These are phyloP conservation scores for Xenopus laevis DNA, from an alignment of 2,113 vertebrate species.

Conservation along the genomic window DNA sequence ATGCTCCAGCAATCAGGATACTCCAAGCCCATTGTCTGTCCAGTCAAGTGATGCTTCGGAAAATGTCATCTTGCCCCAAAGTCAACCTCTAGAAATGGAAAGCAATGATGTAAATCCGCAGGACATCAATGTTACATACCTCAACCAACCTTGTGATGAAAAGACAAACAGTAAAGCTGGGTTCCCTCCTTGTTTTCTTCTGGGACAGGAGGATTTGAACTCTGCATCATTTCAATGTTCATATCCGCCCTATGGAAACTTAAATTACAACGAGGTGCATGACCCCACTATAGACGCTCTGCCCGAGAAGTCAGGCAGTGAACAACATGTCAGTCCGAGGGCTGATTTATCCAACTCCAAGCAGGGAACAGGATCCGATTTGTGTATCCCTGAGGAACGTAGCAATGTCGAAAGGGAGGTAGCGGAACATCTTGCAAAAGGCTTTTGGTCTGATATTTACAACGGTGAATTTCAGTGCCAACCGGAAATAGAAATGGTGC, in stretches of 20 bases:
- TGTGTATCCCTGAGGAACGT: constrained; percentile 60
- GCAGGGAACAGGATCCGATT: constrained; percentile 38
- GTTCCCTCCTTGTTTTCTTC: constrained; percentile 47
- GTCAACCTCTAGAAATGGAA: constrained; percentile 53
- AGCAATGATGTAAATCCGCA: constrained; percentile 34
- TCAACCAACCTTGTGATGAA: constrained; percentile 29
- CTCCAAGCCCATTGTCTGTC: constrained; percentile 59
- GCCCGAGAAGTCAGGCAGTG: constrained; percentile 43
- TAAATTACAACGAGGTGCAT: constrained; percentile 51
- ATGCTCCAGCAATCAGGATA: constrained; percentile 63
- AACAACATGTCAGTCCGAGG: constrained; percentile 31
- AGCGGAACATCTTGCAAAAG: constrained; percentile 89
- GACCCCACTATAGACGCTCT: background rate
- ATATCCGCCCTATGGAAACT: constrained; percentile 61
- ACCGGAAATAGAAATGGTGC: constrained; percentile 50
- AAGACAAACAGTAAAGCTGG: constrained; percentile 46
- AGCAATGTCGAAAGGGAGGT: constrained; percentile 90
- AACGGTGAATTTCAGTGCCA: constrained; percentile 58
- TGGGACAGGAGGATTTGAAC: constrained; percentile 55
- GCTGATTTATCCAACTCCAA: background rate
- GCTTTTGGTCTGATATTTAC: constrained; percentile 86
- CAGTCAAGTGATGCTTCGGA: constrained; percentile 61
- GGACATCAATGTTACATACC: constrained; percentile 48
- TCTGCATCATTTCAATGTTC: constrained; percentile 56
- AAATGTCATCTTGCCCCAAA: constrained; percentile 57